phyloP scores from a whole-genome alignment of 2,888 invertebrate species.

The Apodemia mormo region DNA sequence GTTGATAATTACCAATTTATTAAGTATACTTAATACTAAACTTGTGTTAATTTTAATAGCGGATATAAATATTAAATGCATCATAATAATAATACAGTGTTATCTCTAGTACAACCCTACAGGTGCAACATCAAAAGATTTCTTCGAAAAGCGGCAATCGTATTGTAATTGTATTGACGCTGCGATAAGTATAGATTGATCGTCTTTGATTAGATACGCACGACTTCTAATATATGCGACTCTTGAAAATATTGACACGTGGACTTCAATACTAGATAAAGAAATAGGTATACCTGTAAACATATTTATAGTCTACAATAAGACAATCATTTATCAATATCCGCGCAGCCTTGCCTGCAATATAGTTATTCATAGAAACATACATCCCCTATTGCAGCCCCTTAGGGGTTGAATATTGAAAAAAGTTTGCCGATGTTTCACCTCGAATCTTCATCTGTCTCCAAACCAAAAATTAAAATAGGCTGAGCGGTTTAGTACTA shows the following conservation, averaged over 20 bases:
- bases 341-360: too few species aligned
- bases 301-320: too few species aligned
- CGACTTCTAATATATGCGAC: background rate
- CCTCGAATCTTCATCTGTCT: too few species aligned
- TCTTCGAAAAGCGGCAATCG: conserved; percentile 23
- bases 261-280: background rate
- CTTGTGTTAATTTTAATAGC: background rate
- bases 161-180: conserved; percentile 25
- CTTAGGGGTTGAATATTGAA: too few species aligned
- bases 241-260: conserved; percentile 8
- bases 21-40: background rate
- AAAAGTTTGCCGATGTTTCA: too few species aligned
- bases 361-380: too few species aligned
- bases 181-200: conserved; percentile 22
- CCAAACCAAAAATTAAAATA: too few species aligned
- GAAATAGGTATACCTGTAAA: too few species aligned
- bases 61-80: background rate
- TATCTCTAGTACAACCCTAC: conserved; percentile 10
- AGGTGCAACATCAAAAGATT: conserved; percentile 24
- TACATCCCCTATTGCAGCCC: too few species aligned
- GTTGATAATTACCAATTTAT: too few species aligned
- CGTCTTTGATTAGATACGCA: conserved; percentile 23
- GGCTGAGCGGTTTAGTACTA: too few species aligned
- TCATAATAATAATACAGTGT: background rate
- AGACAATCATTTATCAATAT: too few species aligned